Evolutionary conservation across 2,113 vertebrate genomes (phyloP).

Genomic region (Tyrannus savana): DNA sequence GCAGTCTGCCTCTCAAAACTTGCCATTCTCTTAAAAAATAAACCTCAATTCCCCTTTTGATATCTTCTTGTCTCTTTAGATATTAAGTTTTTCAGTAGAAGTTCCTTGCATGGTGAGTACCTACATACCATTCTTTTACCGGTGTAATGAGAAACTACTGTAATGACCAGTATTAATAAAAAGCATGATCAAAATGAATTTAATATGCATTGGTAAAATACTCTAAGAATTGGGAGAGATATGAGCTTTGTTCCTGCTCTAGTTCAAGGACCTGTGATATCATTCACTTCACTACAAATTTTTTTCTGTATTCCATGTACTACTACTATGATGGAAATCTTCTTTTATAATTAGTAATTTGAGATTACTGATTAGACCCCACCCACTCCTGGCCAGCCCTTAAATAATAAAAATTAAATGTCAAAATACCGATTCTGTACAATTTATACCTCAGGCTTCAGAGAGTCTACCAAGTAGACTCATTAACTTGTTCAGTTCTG

Average conservation of each 20-base stretch:
- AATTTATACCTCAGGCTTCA: not conserved
- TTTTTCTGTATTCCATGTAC: not conserved
- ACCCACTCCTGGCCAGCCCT: not conserved
- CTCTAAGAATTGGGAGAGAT: not conserved
- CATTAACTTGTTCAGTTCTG: not conserved
- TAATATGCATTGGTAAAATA: not conserved
- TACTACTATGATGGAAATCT: not conserved
- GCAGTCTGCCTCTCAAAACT: not conserved
- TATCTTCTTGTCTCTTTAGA: not conserved
- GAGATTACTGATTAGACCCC: not conserved
- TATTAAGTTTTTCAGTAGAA: not conserved
- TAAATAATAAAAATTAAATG: not conserved
- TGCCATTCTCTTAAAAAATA: not conserved
- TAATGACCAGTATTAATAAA: not conserved
- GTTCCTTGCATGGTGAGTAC: not conserved
- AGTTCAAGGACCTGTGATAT: not conserved
- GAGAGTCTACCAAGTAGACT: not conserved
- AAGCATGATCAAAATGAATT: fast-evolving
- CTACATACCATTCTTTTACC: not conserved
- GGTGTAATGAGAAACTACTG: not conserved
- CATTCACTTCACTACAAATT: not conserved
- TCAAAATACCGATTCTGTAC: not conserved
- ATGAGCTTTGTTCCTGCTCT: not conserved
- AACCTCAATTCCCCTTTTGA: not conserved
- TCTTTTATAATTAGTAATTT: not conserved